Base-by-base conservation (phyloP, 2,797 vertebrate genomes). In the Xiphophorus birchmanni region DNA sequence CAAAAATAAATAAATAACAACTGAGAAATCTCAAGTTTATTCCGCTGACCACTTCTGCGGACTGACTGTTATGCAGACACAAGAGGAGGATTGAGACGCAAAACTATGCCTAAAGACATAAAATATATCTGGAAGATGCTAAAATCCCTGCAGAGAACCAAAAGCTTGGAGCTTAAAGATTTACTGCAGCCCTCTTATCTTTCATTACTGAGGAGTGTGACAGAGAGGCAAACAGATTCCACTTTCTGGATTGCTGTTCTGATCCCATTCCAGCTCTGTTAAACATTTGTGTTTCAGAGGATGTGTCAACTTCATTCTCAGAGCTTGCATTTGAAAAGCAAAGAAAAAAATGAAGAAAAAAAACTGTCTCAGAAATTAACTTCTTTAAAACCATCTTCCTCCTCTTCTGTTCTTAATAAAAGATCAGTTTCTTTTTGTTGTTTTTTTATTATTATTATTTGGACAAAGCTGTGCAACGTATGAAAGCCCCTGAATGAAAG, bases 401-500 rank as follows among this genome's bases (percentile, higher is more conserved):
- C 82, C 84, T 87, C 88, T 91, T 94, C 91, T 94, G 86, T 94
- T 94, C 91, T 93, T 92, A 93, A 94, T 91, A 94, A 91, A 90
- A 92, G 93, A 94, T 95, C 90, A 85, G 90, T 95, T 93, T 92
- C 91, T 88, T 94, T 95, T 90, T 92, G 84, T 91, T 93, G 89
- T 92, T 90, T 88, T 94, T 90, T 85, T 80, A 10, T 52, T 52
- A 52, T 89, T 92, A 90, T 91, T 94, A 88, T 85, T 78, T 88
- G 88, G 87, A 94, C 90, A 93, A 95, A 95, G 93, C 95, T 90
- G 85, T 89, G 94, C 91, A 86, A 95, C 80, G 91, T 96, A 95
- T 96, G 93, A 96, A 96, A 95, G 94, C 91, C 82, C 84, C 77
- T 78, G 87, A 96, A 95, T 93, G 92, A 95, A 95, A 95, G 93